These are phyloP conservation scores for Hypomecis atomaria DNA, from an alignment of 2,888 invertebrate species.

Conservation along the genomic window DNA sequence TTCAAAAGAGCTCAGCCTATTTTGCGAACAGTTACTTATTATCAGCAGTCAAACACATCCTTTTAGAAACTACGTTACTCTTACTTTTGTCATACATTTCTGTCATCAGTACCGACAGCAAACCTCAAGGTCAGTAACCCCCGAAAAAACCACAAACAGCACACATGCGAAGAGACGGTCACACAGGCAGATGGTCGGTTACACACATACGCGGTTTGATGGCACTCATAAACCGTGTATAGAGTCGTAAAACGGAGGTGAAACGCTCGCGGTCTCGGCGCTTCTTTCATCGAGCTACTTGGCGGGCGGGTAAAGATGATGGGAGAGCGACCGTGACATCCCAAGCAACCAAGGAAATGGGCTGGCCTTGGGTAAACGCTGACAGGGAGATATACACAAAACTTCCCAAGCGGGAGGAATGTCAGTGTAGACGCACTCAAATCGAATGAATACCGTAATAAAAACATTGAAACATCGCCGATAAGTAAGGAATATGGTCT, in stretches of 20 bases:
- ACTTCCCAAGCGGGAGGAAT: too few relatives aligned
- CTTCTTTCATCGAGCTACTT: constrained; percentile 34
- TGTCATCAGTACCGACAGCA: constrained; percentile 17
- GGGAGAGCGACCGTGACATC: constrained; percentile 13
- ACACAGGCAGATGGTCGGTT: constrained; percentile 27
- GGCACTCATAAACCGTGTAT: constrained; percentile 46
- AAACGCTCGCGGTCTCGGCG: constrained; percentile 34
- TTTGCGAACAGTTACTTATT: too few relatives aligned
- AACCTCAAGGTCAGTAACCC: constrained; percentile 35
- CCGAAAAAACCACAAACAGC: constrained; percentile 25
- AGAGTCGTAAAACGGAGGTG: constrained; percentile 44
- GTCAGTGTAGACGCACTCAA: too few relatives aligned
- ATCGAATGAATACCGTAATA: too few relatives aligned
- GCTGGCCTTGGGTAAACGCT: too few relatives aligned
- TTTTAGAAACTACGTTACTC: neutral
- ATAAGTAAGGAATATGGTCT: too few relatives aligned
- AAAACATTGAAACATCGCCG: too few relatives aligned
- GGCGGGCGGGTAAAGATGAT: constrained; percentile 14
- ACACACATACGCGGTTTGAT: constrained; percentile 46
- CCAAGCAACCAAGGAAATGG: too few relatives aligned
- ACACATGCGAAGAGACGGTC: constrained; percentile 25
- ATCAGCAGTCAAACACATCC: neutral
- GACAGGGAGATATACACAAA: too few relatives aligned
- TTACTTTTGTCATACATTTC: neutral
- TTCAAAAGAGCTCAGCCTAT: too few relatives aligned